Evolutionary conservation across 2,113 vertebrate genomes (phyloP), one percentile per base, ranked within the genome.

Genomic region (Polypterus bichir): DNA sequence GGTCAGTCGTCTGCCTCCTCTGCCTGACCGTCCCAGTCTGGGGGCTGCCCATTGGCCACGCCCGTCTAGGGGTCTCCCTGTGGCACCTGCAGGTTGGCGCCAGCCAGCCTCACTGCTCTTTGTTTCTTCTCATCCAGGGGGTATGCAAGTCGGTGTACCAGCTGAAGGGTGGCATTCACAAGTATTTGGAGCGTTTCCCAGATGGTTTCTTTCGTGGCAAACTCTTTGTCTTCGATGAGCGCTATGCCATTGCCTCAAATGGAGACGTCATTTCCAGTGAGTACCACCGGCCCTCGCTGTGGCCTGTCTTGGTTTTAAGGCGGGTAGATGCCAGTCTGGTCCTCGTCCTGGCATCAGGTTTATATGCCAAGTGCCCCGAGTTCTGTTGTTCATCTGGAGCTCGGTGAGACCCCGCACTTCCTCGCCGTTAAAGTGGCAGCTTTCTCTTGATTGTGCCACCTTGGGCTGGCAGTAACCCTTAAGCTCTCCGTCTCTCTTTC

Each of bases 131-230:
- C 27, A 1, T 27, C 59, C 67, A 99, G 96, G 88, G 88, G 46
- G 84, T 93, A 10, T 99, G 96, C 77, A 93, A 85, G 73, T 92
- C 91, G 64, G 87, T 99, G 60, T 94, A 90, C 71, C 96, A 98
- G 79, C 90, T 99, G 63, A 93, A 92, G 77, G 95, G 96, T 44
- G 96, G 96, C 70, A 94, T 99, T 76, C 96, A 97, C 75, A 97
- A 91, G 64, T 99, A 99, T 72, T 77, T 98, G 72, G 94, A 99
- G 74, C 82, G 78, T 64, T 98, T 91, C 77, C 94, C 96, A 1
- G 79, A 94, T 10, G 96, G 96, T 7, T 97, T 93, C 81, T 99
- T 93, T 76, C 83, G 87, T 11, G 95, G 95, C 51, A 99, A 99
- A 74, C 86, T 99, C 55, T 99, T 99, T 71, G 93, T 98, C 51